Evolutionary conservation across 2,888 invertebrate species (phyloP).

Genomic region (Drosophila monieri): DNA sequence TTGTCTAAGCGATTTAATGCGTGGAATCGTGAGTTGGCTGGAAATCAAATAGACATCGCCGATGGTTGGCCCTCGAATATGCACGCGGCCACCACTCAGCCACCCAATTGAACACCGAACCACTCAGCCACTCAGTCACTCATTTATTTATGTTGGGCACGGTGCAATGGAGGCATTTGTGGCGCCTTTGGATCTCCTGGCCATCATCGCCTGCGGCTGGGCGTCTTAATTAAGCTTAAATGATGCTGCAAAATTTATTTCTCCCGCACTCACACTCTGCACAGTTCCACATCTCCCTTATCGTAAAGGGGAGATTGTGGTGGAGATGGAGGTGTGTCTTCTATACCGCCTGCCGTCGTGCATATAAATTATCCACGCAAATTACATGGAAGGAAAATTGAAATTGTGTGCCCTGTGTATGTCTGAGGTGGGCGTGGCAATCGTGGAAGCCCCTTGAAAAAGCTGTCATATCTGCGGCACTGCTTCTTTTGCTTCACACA

Average conservation of each 20-base stretch:
- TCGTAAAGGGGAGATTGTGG: constrained; percentile 30
- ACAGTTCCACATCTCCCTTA: constrained; percentile 50
- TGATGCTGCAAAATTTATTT: constrained; percentile 80
- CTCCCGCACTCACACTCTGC: constrained; percentile 78
- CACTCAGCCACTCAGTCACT: constrained; percentile 65
- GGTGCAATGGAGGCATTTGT: constrained; percentile 61
- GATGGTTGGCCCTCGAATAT: constrained; percentile 58
- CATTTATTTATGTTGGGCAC: constrained; percentile 69
- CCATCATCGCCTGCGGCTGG: constrained; percentile 61
- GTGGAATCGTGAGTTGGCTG: constrained; percentile 72
- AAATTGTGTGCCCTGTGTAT: constrained; percentile 29
- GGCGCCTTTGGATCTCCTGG: constrained; percentile 29
- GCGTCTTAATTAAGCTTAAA: constrained; percentile 81
- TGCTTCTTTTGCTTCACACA: constrained; percentile 46
- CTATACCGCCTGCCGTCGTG: constrained; percentile 61
- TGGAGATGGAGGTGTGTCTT: constrained; percentile 40
- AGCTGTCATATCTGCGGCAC: constrained; percentile 59
- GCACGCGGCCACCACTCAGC: constrained; percentile 51
- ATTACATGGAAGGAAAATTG: constrained; percentile 69
- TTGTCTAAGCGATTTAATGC: constrained; percentile 77
- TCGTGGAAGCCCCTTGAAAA: constrained; percentile 16
- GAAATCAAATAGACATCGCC: constrained; percentile 56
- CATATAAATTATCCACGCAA: constrained; percentile 77
- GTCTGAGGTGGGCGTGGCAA: constrained; percentile 16
- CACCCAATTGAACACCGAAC: constrained; percentile 25